Evolutionary conservation across 1,140 invertebrate genomes (phyloP).

Genomic region (Macrosteles quadrilineatus): DNA sequence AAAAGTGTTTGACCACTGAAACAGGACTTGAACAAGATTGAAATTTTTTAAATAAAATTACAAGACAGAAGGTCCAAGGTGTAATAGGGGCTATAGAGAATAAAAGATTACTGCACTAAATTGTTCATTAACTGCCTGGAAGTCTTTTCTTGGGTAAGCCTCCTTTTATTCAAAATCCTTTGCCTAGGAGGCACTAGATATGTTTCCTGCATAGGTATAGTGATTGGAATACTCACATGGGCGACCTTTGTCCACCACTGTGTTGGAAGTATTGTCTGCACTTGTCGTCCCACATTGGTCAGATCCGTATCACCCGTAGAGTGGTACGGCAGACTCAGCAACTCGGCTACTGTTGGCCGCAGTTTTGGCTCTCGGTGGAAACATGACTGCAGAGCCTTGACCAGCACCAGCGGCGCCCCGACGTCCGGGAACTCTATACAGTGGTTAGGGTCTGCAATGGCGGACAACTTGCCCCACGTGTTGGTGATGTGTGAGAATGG

Average conservation of each 20-base stretch:
- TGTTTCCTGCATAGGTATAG: no score
- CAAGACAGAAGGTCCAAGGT: no score
- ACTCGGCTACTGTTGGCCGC: conserved; percentile 40
- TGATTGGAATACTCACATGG: conserved; percentile 19
- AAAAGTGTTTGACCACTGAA: no score
- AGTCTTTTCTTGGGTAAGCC: no score
- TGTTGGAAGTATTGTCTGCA: not conserved
- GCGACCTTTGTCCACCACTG: not conserved
- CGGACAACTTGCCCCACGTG: conserved; percentile 73
- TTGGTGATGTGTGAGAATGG: conserved; percentile 87
- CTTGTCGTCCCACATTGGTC: not conserved
- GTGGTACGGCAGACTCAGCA: conserved; percentile 37
- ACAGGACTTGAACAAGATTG: no score
- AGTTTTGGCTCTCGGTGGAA: conserved; percentile 39
- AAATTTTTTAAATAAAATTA: no score
- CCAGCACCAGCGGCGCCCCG: conserved; percentile 35
- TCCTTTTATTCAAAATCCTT: no score
- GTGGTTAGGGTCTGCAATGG: conserved; percentile 76
- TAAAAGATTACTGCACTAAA: no score
- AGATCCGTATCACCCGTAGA: conserved; percentile 1
- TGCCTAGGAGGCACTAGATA: no score
- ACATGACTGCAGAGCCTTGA: conserved; percentile 36
- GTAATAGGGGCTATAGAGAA: no score
- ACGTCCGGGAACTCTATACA: conserved; percentile 70
- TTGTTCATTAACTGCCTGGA: no score